phyloP scores from a whole-genome alignment of 2,888 invertebrate species.

The Drosophila neonasuta region DNA sequence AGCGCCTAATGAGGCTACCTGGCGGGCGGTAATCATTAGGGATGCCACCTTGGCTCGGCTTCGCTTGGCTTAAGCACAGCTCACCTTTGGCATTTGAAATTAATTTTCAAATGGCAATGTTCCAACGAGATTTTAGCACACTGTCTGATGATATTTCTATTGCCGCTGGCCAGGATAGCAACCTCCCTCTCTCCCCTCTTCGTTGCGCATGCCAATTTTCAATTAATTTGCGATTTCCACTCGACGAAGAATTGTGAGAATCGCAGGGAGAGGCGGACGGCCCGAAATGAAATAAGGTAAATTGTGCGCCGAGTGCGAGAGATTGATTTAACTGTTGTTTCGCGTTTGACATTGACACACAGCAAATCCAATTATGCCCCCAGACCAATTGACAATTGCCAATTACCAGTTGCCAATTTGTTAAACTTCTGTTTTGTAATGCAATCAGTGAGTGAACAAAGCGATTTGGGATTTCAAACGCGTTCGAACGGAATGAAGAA shows the following conservation, averaged over 20 bases:
- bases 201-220: constrained; percentile 44
- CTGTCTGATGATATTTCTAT: constrained; percentile 21
- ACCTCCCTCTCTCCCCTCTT: neutral
- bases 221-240: constrained; percentile 60
- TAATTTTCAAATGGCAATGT: constrained; percentile 42
- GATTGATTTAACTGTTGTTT: constrained; percentile 31
- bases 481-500: constrained; percentile 7
- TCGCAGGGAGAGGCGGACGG: constrained; percentile 16
- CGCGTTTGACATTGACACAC: constrained; percentile 42
- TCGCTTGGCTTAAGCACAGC: constrained; percentile 7
- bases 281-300: constrained; percentile 11
- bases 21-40: constrained; percentile 39
- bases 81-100: constrained; percentile 43
- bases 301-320: constrained; percentile 16
- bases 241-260: constrained; percentile 26
- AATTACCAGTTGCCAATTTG: constrained; percentile 34
- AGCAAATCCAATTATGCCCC: constrained; percentile 47
- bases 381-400: neutral
- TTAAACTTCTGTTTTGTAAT: constrained; percentile 35
- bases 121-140: constrained; percentile 29
- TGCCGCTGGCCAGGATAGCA: constrained; percentile 1
- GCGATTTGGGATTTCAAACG: constrained; percentile 31
- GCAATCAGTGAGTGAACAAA: constrained; percentile 33
- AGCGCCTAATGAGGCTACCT: constrained; percentile 39
- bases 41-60: constrained; percentile 17